Conservation (phyloP, 35 echinoderm and acorn worm genomes). For the Ptychodera flava region DNA sequence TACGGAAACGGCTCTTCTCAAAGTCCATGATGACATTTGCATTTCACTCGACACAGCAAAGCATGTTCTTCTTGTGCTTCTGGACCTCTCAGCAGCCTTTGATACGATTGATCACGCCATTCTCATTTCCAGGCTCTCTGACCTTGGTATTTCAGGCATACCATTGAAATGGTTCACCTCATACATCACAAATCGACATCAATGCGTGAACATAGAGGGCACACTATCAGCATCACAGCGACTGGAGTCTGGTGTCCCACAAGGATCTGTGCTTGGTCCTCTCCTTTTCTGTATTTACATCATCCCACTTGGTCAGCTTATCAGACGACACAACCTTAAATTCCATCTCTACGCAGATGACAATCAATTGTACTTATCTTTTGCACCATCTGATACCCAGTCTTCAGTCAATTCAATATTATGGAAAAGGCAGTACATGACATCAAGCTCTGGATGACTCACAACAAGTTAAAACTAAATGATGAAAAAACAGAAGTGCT, state of each 20-base stretch:
- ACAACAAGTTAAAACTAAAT: too few relatives aligned
- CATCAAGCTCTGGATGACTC: too few relatives aligned
- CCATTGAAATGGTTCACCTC: neutral
- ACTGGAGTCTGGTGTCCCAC: neutral
- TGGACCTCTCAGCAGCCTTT: conserved; percentile 18
- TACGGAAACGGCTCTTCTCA: conserved; percentile 41
- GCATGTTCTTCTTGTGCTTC: conserved; percentile 32
- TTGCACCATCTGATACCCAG: too few relatives aligned
- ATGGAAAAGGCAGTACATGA: too few relatives aligned
- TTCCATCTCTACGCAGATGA: too few relatives aligned
- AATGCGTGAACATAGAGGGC: neutral
- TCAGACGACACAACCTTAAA: too few relatives aligned
- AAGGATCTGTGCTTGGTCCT: too few relatives aligned
- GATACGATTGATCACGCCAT: conserved; percentile 37
- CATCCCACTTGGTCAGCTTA: too few relatives aligned
- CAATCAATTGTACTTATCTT: too few relatives aligned
- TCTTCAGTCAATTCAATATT: too few relatives aligned
- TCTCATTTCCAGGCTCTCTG: neutral
- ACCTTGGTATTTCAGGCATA: neutral
- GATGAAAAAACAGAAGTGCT: too few relatives aligned
- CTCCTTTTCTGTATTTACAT: too few relatives aligned
- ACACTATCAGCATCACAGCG: neutral
- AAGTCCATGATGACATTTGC: conserved; percentile 48
- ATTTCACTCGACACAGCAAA: conserved; percentile 18
- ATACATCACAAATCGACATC: neutral